These are phyloP conservation scores for Hirudo medicinalis DNA, from an alignment of 1,140 invertebrate species.

Conservation along the genomic window DNA sequence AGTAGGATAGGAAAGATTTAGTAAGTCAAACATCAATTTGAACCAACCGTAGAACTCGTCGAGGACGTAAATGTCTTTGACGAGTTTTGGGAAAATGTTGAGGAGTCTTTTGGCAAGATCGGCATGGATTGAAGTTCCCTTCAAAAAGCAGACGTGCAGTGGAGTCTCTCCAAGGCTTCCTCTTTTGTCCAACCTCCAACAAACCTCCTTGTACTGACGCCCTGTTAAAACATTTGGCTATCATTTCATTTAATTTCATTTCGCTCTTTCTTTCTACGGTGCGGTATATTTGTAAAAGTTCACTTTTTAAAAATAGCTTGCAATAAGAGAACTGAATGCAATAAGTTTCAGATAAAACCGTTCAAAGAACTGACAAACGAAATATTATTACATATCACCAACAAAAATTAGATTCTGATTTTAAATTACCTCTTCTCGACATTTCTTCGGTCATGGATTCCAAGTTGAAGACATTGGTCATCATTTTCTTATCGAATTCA, in stretches of 20 bases:
- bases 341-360: too few species aligned
- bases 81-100: conserved; percentile 79
- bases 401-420: too few species aligned
- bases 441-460: background rate
- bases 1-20: too few species aligned
- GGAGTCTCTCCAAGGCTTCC: conserved; percentile 91
- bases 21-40: too few species aligned
- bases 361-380: too few species aligned
- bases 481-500: background rate
- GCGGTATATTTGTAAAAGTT: too few species aligned
- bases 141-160: conserved; percentile 79
- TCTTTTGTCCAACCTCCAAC: conserved; percentile 79
- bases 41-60: conserved; percentile 87
- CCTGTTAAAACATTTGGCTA: conserved; percentile 1
- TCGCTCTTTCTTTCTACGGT: too few species aligned
- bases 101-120: conserved; percentile 82
- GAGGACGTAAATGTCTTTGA: conserved; percentile 85
- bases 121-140: conserved; percentile 74
- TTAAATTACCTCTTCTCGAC: background rate
- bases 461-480: conserved; percentile 7
- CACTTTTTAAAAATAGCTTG: too few species aligned
- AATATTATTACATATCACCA: too few species aligned
- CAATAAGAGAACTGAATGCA: too few species aligned
- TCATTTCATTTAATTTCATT: too few species aligned
- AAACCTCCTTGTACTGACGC: conserved; percentile 61